These are phyloP conservation scores for Pseudomugil tenellus DNA, from an alignment of 2,797 vertebrate species.

Conservation along the genomic window DNA sequence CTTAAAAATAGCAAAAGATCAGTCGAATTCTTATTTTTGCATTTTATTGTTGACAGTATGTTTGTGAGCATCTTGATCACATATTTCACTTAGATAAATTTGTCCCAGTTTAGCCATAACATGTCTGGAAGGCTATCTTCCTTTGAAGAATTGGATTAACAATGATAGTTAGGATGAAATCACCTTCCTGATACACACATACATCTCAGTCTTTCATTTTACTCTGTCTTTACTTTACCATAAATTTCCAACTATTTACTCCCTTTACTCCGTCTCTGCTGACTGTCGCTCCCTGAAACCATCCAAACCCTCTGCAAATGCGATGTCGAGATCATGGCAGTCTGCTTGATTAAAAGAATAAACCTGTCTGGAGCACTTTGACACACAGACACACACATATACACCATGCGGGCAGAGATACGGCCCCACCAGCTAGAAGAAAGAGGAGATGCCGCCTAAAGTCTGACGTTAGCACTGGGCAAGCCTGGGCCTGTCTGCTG, in stretches of 20 bases:
- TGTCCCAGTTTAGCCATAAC: constrained; percentile 38
- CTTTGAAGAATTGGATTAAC: constrained; percentile 28
- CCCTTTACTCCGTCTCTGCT: not conserved
- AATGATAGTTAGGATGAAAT: constrained; percentile 39
- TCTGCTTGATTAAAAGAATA: constrained; percentile 59
- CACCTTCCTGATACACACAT: constrained; percentile 26
- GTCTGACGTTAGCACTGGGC: constrained; percentile 37
- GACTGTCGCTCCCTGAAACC: constrained; percentile 12
- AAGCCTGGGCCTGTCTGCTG: constrained; percentile 52
- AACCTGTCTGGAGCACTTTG: constrained; percentile 34
- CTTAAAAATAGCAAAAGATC: constrained; percentile 3
- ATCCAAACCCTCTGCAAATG: constrained; percentile 13
- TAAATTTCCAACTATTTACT: constrained; percentile 1
- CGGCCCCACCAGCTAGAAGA: constrained; percentile 31
- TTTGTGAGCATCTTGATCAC: constrained; percentile 7
- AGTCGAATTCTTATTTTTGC: constrained; percentile 16
- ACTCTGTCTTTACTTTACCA: constrained; percentile 21
- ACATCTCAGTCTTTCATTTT: constrained; percentile 32
- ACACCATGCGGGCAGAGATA: constrained; percentile 22
- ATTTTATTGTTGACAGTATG: constrained; percentile 28
- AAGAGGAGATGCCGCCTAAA: constrained; percentile 35
- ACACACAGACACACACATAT: constrained; percentile 17
- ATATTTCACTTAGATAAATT: constrained; percentile 55
- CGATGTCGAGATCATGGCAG: constrained; percentile 32
- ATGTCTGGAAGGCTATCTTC: constrained; percentile 35